Evolutionary conservation across 1,140 invertebrate genomes (phyloP), one percentile per base, ranked within the genome.

Genomic region (Bombus picipes): DNA sequence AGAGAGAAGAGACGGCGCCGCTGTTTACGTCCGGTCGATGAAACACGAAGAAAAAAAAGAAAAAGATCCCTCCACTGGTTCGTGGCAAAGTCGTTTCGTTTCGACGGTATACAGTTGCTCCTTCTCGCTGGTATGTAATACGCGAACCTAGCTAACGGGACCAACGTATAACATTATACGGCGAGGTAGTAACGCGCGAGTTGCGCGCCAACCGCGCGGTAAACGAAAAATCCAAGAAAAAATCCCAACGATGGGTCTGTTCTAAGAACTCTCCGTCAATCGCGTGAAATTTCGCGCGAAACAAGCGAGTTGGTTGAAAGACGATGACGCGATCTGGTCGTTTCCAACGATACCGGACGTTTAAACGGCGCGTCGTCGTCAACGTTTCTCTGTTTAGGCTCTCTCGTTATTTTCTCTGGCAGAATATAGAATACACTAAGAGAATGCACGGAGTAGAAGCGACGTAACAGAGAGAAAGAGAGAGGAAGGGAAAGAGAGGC

Each of bases 81-180:
- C 65, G 65, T 59, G 25, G 25, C 53, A 28, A 34, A 39, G 37
- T 77, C 66, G 39, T 47, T 70, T 53, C 66, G 82, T 84, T 79
- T 84, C 76, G 66, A 70, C 65, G 66, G 68, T n/a, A 79, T n/a
- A 80, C 83, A 5, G 76, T 79, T 59, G 76, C 83, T 85, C 37
- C 65, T 80, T 41, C 76, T 80, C 68, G 76, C 78, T 80, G 68
- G 83, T 80, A 79, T 85, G 76, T 79, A 79, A 85, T 80, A 85
- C 83, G 77, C 77, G 83, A 80, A 73, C 68, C 76, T 85, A 80
- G 76, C 34, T 85, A 85, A 85, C 83, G 83, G 83, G 76, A 85
- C 77, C 32, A 32, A 80, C 76, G 76, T 85, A 80, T 80, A 85
- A 85, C 66, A 85, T 85, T 85, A 85, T 85, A 79, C 83, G 68